Evolutionary conservation across 64 coral and sea anemone species (phyloP).

Genomic region (Dendrophyllia cribrosa): DNA sequence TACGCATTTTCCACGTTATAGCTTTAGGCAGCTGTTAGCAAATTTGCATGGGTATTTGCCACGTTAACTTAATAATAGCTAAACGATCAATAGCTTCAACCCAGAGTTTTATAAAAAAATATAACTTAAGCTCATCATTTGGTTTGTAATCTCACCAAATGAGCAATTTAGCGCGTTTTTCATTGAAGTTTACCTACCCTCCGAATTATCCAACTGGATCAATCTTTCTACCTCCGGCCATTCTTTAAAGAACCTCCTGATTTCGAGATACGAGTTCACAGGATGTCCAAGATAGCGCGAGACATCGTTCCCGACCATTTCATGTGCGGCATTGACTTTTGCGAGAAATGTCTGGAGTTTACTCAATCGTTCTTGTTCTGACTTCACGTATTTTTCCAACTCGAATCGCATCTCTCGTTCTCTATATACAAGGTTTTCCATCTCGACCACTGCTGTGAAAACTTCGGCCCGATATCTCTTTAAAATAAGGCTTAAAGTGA

Average conservation of each 20-base stretch:
- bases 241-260: slow-evolving; percentile 86
- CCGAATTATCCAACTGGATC: slow-evolving; percentile 65
- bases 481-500: slow-evolving; percentile 14
- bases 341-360: slow-evolving; percentile 75
- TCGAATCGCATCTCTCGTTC: slow-evolving; percentile 78
- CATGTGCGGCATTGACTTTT: slow-evolving; percentile 75
- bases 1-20: too few species aligned
- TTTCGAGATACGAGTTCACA: slow-evolving; percentile 90
- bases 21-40: too few species aligned
- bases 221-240: slow-evolving; percentile 74
- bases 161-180: background rate
- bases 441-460: slow-evolving; percentile 92
- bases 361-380: slow-evolving; percentile 61
- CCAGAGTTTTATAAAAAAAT: background rate
- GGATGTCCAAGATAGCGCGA: slow-evolving; percentile 88
- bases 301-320: slow-evolving; percentile 23
- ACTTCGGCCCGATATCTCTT: slow-evolving; percentile 70
- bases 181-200: slow-evolving; percentile 56
- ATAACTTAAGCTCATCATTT: too few species aligned
- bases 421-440: slow-evolving; percentile 90
- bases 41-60: too few species aligned
- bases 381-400: slow-evolving; percentile 68
- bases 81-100: background rate
- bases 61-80: background rate
- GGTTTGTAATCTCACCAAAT: background rate